These are phyloP conservation scores for Erannis defoliaria DNA, from an alignment of 2,888 invertebrate genomes.

Conservation along the genomic window DNA sequence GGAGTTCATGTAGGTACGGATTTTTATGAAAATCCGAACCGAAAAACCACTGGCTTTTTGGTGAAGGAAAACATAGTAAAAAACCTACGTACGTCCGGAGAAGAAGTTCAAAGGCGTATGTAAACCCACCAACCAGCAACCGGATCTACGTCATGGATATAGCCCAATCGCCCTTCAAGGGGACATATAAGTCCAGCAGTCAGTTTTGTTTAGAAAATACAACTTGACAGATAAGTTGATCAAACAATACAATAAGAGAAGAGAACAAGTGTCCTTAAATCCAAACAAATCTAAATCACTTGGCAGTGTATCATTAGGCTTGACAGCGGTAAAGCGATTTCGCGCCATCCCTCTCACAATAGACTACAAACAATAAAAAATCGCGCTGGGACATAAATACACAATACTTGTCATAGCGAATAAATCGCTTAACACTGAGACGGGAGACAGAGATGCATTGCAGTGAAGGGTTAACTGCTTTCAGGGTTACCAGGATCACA, in stretches of 20 bases:
- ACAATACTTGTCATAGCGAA: slow-evolving; percentile 74
- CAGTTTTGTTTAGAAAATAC: background rate
- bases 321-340: slow-evolving; percentile 64
- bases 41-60: no score
- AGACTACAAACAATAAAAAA: slow-evolving; percentile 66
- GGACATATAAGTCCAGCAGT: no score
- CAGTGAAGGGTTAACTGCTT: slow-evolving; percentile 57
- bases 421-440: slow-evolving; percentile 73
- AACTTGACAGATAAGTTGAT: background rate
- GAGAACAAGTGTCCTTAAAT: background rate
- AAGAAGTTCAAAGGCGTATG: no score
- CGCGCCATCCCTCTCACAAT: slow-evolving; percentile 58
- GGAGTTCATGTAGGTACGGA: no score
- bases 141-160: no score
- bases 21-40: no score
- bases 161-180: no score
- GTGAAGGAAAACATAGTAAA: no score
- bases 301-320: slow-evolving; percentile 56
- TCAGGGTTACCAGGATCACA: slow-evolving; percentile 24
- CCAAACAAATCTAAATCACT: slow-evolving; percentile 51
- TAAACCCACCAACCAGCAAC: no score
- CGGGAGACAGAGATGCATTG: slow-evolving; percentile 68
- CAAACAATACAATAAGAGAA: background rate
- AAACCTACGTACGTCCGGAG: no score
- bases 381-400: slow-evolving; percentile 58